phyloP scores from a whole-genome alignment of 2,888 invertebrate species.

The Drosophila lutescens region DNA sequence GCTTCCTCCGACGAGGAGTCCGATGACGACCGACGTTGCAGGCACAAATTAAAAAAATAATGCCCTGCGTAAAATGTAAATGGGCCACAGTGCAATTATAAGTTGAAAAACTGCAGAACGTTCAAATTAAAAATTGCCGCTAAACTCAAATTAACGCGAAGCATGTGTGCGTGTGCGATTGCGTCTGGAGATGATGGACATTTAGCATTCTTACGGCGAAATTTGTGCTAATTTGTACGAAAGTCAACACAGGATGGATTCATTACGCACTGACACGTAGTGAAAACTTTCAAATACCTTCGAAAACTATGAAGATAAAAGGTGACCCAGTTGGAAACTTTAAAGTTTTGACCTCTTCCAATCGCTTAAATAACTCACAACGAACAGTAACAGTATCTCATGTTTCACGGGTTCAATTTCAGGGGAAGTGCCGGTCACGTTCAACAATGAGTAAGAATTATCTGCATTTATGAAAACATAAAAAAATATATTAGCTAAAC shows the following conservation, averaged over 20 bases:
- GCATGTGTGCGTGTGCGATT: slow-evolving; percentile 27
- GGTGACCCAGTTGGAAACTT: neutral
- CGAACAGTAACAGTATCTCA: neutral
- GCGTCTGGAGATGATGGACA: slow-evolving; percentile 25
- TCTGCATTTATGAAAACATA: slow-evolving; percentile 9
- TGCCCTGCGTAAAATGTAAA: slow-evolving; percentile 70
- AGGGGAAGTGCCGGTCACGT: slow-evolving; percentile 27
- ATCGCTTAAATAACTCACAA: neutral
- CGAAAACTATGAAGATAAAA: neutral
- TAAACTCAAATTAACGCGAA: slow-evolving; percentile 71
- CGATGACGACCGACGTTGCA: slow-evolving; percentile 28
- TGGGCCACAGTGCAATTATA: slow-evolving; percentile 76
- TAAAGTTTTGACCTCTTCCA: slow-evolving; percentile 4
- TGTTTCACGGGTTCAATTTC: neutral
- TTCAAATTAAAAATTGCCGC: slow-evolving; percentile 69
- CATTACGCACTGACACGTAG: slow-evolving; percentile 6
- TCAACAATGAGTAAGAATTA: slow-evolving; percentile 10
- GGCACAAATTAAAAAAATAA: slow-evolving; percentile 58
- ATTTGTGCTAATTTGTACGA: slow-evolving; percentile 58
- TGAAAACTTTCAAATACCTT: neutral
- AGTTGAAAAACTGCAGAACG: slow-evolving; percentile 63
- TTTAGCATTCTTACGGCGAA: slow-evolving; percentile 12
- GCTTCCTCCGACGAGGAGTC: slow-evolving; percentile 1
- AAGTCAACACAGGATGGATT: slow-evolving; percentile 40
- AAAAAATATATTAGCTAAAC: slow-evolving; percentile 12